Base-by-base conservation (phyloP, 2,797 vertebrate genomes). In the Scomberomorus guttatus region DNA sequence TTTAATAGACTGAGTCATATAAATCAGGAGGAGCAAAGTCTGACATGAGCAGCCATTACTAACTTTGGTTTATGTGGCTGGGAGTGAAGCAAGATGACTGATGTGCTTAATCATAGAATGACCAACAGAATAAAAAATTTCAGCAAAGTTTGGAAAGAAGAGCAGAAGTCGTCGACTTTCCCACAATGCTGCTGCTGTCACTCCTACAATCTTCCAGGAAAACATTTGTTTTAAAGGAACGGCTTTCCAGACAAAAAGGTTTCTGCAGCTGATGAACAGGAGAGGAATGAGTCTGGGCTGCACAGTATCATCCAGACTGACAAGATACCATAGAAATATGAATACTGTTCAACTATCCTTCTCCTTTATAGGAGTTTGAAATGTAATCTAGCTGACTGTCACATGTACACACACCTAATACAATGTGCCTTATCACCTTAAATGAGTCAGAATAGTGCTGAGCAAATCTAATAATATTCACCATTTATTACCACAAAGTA, bases 11-110 rank as follows among this genome's bases (percentile, higher is more conserved):
- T 11, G 17, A 62, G 57, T 55, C 42, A 58, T 22, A 55, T 13
- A 56, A 51, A 71, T 72, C 32, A 67, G 14, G 12, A 65, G 66
- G 60, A 59, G 70, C 52, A 68, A 75, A 77, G 61, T 82, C 64
- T 76, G 68, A 83, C 11, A 22, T 5, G 14, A 80, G 59, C 44
- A 55, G 54, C 57, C 25, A 25, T 39, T 56, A 56, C 14, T 8
- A 24, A 24, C 44, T 62, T 65, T 39, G 54, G 51, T 82, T 79
- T 51, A 42, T 14, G 13, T 25, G 25, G 42, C 61, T 37, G 8
- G 20, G n/a, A 60, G 44, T 46, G 0, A 70, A 39, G 37, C 22
- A 37, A 7, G 6, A 58, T 12, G 18, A 20, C 27, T 0, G 3
- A 70, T 1, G 3, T 10, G 6, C 5, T 82, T 29, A 79, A 42